Percentiles rank a stretch among this genome's conserved stretches.
Conservation (phyloP, 2,888 invertebrate genomes). For the Apodemia zela region DNA sequence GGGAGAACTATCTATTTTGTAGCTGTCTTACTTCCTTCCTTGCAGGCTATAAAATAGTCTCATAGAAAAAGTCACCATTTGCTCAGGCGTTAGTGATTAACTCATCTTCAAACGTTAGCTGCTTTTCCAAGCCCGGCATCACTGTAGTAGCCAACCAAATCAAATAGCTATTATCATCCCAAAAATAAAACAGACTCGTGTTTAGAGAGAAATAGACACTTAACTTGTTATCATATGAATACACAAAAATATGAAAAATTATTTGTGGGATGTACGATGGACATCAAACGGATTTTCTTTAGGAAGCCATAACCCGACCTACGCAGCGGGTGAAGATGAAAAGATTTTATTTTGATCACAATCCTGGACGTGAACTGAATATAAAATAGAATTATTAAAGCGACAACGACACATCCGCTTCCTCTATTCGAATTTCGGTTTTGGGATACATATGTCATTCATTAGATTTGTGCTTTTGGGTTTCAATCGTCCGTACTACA, state of each 20-base stretch:
- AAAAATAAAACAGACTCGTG: not conserved
- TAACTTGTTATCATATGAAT: not conserved
- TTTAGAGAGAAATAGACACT: not conserved
- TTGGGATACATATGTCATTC: conserved; percentile 19
- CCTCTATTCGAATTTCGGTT: conserved; percentile 52
- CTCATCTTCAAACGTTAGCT: too few species aligned
- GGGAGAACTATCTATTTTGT: too few species aligned
- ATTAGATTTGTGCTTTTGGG: conserved; percentile 13
- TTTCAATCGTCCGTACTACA: conserved; percentile 2
- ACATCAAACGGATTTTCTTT: conserved; percentile 54
- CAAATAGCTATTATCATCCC: too few species aligned
- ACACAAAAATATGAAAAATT: conserved; percentile 10
- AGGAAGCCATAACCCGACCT: conserved; percentile 52
- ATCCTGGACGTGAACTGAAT: conserved; percentile 53
- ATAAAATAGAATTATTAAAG: conserved; percentile 71
- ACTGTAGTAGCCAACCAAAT: too few species aligned
- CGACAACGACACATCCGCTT: conserved; percentile 71
- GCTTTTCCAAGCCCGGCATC: too few species aligned
- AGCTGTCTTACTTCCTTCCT: too few species aligned
- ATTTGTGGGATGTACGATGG: not conserved
- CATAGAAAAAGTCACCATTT: too few species aligned
- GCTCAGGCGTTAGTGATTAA: too few species aligned
- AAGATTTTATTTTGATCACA: conserved; percentile 60
- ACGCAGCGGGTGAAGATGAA: conserved; percentile 55
- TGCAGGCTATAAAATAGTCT: too few species aligned